A percentile compares a stretch with the other conserved stretches of the same genome.
phyloP scores from a whole-genome alignment of 1,140 invertebrate genomes.

The Solenopsis invicta region DNA sequence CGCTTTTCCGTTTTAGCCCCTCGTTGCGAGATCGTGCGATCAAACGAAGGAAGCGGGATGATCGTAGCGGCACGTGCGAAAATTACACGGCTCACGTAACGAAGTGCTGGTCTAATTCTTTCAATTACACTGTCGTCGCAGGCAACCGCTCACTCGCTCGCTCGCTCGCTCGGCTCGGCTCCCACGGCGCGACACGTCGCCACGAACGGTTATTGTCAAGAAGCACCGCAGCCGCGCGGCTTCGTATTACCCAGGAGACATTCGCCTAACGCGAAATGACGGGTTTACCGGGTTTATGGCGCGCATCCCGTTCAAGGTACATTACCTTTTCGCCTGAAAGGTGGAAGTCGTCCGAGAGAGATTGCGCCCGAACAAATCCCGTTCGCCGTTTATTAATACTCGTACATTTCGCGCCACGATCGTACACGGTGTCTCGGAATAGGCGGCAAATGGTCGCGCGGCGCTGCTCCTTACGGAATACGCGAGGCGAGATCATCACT shows the following conservation, averaged over 20 bases:
- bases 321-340: slow-evolving; percentile 46
- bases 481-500: not conserved
- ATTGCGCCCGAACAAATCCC: slow-evolving; percentile 49
- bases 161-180: not conserved
- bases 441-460: not conserved
- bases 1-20: slow-evolving; percentile 11
- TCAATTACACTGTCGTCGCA: slow-evolving; percentile 54
- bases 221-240: not conserved
- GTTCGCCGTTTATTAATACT: slow-evolving; percentile 54
- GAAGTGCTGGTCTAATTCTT: slow-evolving; percentile 63
- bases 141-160: not conserved
- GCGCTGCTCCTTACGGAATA: not conserved
- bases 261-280: slow-evolving; percentile 52
- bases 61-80: slow-evolving; percentile 39
- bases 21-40: not conserved
- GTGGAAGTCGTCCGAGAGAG: slow-evolving; percentile 53
- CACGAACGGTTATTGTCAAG: slow-evolving; percentile 57
- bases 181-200: slow-evolving; percentile 23
- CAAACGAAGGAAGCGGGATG: slow-evolving; percentile 15
- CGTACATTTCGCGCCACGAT: slow-evolving; percentile 25
- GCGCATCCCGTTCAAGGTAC: slow-evolving; percentile 36
- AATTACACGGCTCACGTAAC: slow-evolving; percentile 60
- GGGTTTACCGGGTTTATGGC: slow-evolving; percentile 53
- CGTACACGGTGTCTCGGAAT: slow-evolving; percentile 19
- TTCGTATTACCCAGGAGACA: slow-evolving; percentile 30